Conservation (phyloP, 2,888 invertebrate genomes). For the Platynereis dumerilii region DNA sequence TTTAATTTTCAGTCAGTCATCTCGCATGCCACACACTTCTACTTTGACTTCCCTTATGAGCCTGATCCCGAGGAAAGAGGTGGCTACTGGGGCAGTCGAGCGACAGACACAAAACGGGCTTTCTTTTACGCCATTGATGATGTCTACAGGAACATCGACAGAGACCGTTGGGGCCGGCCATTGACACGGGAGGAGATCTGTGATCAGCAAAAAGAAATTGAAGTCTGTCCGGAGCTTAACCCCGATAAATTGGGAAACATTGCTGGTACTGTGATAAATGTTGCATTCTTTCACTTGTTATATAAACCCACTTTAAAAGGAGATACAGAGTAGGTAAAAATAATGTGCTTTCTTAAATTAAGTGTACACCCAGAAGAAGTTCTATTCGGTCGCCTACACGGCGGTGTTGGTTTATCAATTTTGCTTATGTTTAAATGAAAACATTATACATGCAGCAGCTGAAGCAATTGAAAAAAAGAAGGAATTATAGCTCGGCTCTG, state of each 20-base stretch:
- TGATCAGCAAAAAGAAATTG: background rate
- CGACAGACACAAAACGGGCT: constrained; percentile 36
- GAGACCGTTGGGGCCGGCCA: constrained; percentile 28
- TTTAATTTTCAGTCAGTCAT: constrained; percentile 37
- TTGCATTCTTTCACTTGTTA: too few species aligned
- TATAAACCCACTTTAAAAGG: too few species aligned
- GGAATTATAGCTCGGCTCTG: too few species aligned
- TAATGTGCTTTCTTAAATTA: too few species aligned
- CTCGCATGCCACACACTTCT: constrained; percentile 44
- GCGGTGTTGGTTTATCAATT: too few species aligned
- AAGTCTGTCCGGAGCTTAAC: constrained; percentile 34
- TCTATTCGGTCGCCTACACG: too few species aligned
- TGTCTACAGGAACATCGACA: constrained; percentile 19
- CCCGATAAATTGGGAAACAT: constrained; percentile 49
- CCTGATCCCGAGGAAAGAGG: constrained; percentile 49
- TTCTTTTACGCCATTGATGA: constrained; percentile 17
- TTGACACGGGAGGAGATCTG: constrained; percentile 42
- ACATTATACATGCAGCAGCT: too few species aligned
- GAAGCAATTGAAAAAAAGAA: too few species aligned
- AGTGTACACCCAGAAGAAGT: too few species aligned
- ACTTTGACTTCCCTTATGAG: constrained; percentile 50
- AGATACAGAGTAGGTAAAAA: too few species aligned
- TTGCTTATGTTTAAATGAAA: too few species aligned
- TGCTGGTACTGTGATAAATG: too few species aligned
- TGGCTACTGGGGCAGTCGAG: constrained; percentile 47